Conservation (phyloP, 2,113 vertebrate genomes). For the Ibidorhyncha struthersii region DNA sequence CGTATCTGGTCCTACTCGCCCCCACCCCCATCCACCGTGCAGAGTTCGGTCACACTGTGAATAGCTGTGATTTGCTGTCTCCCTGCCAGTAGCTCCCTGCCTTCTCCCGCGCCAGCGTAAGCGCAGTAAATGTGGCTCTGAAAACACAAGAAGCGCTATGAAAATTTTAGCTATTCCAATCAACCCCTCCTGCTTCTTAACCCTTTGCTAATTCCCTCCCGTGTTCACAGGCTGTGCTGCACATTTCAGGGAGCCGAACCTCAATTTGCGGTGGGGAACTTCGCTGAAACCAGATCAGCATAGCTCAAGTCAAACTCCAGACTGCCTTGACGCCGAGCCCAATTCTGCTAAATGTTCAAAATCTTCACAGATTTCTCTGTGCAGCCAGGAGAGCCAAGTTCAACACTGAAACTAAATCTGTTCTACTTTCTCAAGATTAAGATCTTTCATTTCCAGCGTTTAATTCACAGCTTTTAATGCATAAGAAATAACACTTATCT, state of each 20-base stretch:
- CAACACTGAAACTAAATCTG: not conserved
- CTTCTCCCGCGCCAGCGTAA: not conserved
- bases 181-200: not conserved
- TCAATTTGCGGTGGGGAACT: fast-evolving
- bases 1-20: fast-evolving
- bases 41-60: not conserved
- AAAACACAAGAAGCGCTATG: not conserved
- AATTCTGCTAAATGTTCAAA: not conserved
- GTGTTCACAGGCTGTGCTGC: not conserved
- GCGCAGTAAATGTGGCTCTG: fast-evolving
- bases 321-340: not conserved
- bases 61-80: not conserved
- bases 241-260: not conserved
- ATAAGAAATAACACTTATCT: not conserved
- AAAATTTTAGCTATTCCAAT: not conserved
- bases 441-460: constrained; percentile 4
- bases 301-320: not conserved
- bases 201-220: not conserved
- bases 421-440: not conserved
- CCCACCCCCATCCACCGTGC: fast-evolving
- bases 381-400: not conserved
- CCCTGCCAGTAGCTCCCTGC: not conserved
- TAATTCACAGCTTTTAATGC: constrained; percentile 2
- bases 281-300: not conserved
- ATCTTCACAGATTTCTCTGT: not conserved